A percentile compares a stretch with the other conserved stretches of the same genome.
These are phyloP conservation scores for Hippocampus mohnikei DNA, from an alignment of 2,113 vertebrate genomes.

Conservation along the genomic window DNA sequence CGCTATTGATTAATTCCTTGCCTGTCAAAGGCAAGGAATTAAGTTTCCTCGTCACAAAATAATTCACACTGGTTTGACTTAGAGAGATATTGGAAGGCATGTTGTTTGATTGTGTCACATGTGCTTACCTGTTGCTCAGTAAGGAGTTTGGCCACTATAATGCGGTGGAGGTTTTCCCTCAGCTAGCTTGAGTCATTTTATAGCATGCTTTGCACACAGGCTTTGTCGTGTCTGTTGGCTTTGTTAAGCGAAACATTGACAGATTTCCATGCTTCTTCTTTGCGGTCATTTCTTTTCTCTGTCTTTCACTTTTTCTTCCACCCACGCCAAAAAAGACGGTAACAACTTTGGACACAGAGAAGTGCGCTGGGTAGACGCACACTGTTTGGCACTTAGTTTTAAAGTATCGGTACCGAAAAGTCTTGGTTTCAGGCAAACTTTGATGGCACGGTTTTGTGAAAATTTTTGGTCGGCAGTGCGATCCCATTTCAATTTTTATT, in stretches of 20 bases:
- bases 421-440: neutral
- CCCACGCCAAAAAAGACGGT: neutral
- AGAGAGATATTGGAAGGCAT: neutral
- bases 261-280: neutral
- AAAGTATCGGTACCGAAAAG: neutral
- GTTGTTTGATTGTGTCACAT: neutral
- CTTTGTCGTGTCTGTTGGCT: neutral
- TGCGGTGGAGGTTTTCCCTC: neutral
- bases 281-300: neutral
- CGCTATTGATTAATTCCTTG: no score
- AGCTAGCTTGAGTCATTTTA: no score
- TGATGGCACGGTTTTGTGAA: neutral
- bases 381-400: no score
- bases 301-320: neutral
- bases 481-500: neutral
- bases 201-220: neutral
- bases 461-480: neutral
- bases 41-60: neutral
- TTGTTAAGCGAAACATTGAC: neutral
- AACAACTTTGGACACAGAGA: neutral
- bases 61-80: neutral
- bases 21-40: no score
- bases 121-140: neutral
- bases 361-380: no score
- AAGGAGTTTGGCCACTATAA: neutral